These are phyloP conservation scores for Ramphastos sulfuratus DNA, from an alignment of 2,113 vertebrate genomes.

Conservation along the genomic window DNA sequence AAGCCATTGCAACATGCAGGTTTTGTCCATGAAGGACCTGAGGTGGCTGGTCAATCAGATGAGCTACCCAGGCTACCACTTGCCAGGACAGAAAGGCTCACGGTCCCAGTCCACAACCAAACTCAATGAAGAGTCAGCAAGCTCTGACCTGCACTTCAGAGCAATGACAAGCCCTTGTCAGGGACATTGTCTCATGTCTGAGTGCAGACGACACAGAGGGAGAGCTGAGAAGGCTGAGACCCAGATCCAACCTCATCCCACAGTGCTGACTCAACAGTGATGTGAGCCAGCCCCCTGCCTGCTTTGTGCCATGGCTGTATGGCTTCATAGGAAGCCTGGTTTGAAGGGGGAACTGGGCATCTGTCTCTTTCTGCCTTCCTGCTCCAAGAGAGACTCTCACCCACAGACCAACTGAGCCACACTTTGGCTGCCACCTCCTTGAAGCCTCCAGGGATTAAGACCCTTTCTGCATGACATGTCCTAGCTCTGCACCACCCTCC, in stretches of 20 bases:
- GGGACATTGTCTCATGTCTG: rapidly evolving
- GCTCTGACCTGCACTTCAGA: neutral
- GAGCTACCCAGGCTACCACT: neutral
- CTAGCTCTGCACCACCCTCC: neutral
- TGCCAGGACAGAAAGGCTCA: neutral
- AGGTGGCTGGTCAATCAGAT: rapidly evolving
- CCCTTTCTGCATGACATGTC: neutral
- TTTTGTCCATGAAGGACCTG: neutral
- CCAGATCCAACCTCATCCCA: neutral
- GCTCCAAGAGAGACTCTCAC: neutral
- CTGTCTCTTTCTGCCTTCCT: neutral
- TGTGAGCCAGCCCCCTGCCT: neutral
- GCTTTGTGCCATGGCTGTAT: neutral
- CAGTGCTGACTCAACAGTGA: rapidly evolving
- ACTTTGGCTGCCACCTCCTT: neutral
- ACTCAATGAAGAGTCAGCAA: neutral
- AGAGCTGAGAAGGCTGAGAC: neutral
- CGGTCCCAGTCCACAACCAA: neutral
- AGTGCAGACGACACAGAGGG: neutral
- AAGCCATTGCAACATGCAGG: rapidly evolving
- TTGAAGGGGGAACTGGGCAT: rapidly evolving
- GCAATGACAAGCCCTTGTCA: neutral
- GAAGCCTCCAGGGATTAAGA: neutral
- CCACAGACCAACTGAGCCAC: neutral
- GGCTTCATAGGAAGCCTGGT: neutral